Evolutionary conservation across 2,797 vertebrate genomes (phyloP).

Genomic region (Podargus strigoides): DNA sequence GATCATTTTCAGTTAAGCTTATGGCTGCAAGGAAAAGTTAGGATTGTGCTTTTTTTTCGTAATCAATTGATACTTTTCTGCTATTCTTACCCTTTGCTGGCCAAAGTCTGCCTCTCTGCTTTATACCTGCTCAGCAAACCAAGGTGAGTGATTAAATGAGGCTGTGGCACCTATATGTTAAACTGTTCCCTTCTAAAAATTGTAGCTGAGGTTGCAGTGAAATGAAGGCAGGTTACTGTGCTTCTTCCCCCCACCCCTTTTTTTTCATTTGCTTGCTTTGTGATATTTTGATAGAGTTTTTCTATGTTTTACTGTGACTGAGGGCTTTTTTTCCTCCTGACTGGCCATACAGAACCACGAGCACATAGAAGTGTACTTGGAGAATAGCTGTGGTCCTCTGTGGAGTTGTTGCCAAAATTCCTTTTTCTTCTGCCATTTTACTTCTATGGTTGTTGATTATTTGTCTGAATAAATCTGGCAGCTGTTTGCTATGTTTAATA

Average conservation of each 20-base stretch:
- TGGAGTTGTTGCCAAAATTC: conserved; percentile 81
- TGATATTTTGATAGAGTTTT: conserved; percentile 71
- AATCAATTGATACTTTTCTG: conserved; percentile 73
- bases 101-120: conserved; percentile 77
- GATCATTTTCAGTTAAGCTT: conserved; percentile 44
- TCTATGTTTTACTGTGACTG: conserved; percentile 68
- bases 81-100: conserved; percentile 80
- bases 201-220: not conserved
- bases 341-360: conserved; percentile 84
- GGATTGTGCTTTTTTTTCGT: conserved; percentile 58
- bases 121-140: conserved; percentile 73
- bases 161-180: conserved; percentile 44
- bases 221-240: conserved; percentile 13
- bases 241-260: not conserved
- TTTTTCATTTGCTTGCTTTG: conserved; percentile 55
- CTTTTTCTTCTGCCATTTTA: conserved; percentile 83
- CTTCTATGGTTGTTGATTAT: conserved; percentile 96
- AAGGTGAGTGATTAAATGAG: conserved; percentile 74
- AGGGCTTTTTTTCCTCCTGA: conserved; percentile 75
- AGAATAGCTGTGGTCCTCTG: conserved; percentile 78
- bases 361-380: conserved; percentile 73
- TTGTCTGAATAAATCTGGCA: conserved; percentile 99
- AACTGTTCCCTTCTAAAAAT: conserved; percentile 27
- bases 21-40: conserved; percentile 51
- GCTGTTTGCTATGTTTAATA: conserved; percentile 99